Percentiles rank a stretch among this genome's conserved stretches.
Conservation (phyloP, 2,888 invertebrate species). For the Tachina fera region DNA sequence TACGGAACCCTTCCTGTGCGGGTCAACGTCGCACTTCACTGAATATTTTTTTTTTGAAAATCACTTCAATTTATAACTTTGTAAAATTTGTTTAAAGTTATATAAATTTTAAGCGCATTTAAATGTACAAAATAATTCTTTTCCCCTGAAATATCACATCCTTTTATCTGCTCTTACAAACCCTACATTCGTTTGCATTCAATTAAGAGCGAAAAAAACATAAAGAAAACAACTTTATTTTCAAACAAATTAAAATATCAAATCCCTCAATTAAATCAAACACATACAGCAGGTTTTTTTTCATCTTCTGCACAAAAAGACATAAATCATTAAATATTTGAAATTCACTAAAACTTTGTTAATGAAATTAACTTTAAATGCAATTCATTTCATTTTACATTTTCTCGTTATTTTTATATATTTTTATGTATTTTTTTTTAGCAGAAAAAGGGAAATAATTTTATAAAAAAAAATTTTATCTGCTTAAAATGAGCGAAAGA, state of each 20-base stretch:
- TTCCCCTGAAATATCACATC: not conserved
- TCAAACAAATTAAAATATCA: constrained; percentile 33
- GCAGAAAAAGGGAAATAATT: constrained; percentile 3
- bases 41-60: not conserved
- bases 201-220: not conserved
- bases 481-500: constrained; percentile 51
- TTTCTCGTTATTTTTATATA: constrained; percentile 28
- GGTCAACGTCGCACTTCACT: too few relatives aligned
- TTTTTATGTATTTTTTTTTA: not conserved
- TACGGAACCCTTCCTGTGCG: too few relatives aligned
- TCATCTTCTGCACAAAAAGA: not conserved
- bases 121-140: not conserved
- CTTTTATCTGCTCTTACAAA: not conserved
- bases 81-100: not conserved
- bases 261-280: constrained; percentile 32
- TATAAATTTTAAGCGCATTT: constrained; percentile 3
- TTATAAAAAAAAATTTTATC: constrained; percentile 41
- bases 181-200: not conserved
- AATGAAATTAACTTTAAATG: constrained; percentile 62
- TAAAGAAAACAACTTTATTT: not conserved
- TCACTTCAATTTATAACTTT: not conserved
- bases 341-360: constrained; percentile 56
- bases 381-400: constrained; percentile 34
- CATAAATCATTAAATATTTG: constrained; percentile 43
- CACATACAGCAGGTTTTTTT: not conserved